Evolutionary conservation across 2,888 invertebrate species (phyloP), one percentile per base, ranked within the genome.

Genomic region (Imbricaverruca yamaguchii): DNA sequence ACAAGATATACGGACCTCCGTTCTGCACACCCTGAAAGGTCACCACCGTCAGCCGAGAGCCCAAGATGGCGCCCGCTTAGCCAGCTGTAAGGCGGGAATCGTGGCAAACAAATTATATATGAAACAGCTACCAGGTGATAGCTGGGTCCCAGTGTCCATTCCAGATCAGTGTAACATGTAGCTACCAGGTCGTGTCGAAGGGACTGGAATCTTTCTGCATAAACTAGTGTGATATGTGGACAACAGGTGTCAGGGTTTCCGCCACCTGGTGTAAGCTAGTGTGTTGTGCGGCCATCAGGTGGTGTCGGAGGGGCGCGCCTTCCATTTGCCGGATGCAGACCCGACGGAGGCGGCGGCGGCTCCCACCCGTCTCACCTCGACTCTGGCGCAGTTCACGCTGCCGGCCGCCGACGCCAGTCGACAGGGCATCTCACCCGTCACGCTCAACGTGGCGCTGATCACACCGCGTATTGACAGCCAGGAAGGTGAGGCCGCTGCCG

Each of bases 401-500:
- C 74, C 53, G 39, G 53, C 74, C 8, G 74, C 53, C 39, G 74
- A 74, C 53, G 18, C 74, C 53, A 53, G 53, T 18, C 53, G 53
- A 7, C 53, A 74, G 74, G 74, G 74, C 15, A 74, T 74, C 74
- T 74, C 53, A 9, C 74, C 74, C 8, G 18, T 74, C 53, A 74
- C 74, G 53, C 74, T 74, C 39, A 74, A 53, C 74, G 74, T 74
- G 53, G 74, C 74, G 13, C 74, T 74, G 39, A 9, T 74, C 18
- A 74, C 74, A 18, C 74, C 74, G 8, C 6, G 18, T 18, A 25
- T 74, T 13, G 53, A 53, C 74, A 8, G 18, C 18, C 53, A 74
- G 67, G 11, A 23, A 13, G 67, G 67, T 67, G 67, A 65, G 65
- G 0, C n/a, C 65, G n/a, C 12, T 13, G 67, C 12, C 1, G 25